Percentiles rank a stretch among this genome's conserved stretches.
Conservation (phyloP, 1,140 invertebrate genomes). For the Zaprionus tsacasi region DNA sequence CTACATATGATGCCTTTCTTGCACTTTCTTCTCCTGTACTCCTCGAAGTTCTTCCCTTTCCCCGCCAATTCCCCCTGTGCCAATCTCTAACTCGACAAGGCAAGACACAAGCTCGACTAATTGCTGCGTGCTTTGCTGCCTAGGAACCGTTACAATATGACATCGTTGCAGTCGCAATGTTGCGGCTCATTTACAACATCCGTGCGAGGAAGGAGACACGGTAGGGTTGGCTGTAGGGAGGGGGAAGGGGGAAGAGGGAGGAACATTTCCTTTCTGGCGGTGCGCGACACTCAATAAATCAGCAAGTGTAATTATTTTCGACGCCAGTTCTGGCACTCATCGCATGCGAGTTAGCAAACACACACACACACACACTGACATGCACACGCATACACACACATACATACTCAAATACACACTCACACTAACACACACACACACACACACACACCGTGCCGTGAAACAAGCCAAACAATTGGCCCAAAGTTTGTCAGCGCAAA, state of each 20-base stretch:
- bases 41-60: no score
- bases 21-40: no score
- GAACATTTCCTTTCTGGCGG: conserved; percentile 16
- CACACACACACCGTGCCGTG: not conserved
- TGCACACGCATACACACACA: conserved; percentile 1
- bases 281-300: conserved; percentile 74
- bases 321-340: conserved; percentile 60
- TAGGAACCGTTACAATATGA: conserved; percentile 42
- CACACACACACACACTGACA: conserved; percentile 9
- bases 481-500: conserved; percentile 39
- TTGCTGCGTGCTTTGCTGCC: not conserved
- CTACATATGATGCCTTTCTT: not conserved
- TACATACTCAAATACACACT: not conserved
- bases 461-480: conserved; percentile 28
- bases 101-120: not conserved
- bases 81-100: not conserved
- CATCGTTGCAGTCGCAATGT: conserved; percentile 67
- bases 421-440: not conserved
- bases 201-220: conserved; percentile 2
- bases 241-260: not conserved
- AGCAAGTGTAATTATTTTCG: conserved; percentile 80
- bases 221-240: not conserved
- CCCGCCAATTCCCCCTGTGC: not conserved
- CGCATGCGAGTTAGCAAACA: conserved; percentile 40
- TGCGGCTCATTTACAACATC: conserved; percentile 75